Evolutionary conservation across 2,797 vertebrate species (phyloP), one percentile per base, ranked within the genome.

Genomic region (Pogoniulus pusillus): DNA sequence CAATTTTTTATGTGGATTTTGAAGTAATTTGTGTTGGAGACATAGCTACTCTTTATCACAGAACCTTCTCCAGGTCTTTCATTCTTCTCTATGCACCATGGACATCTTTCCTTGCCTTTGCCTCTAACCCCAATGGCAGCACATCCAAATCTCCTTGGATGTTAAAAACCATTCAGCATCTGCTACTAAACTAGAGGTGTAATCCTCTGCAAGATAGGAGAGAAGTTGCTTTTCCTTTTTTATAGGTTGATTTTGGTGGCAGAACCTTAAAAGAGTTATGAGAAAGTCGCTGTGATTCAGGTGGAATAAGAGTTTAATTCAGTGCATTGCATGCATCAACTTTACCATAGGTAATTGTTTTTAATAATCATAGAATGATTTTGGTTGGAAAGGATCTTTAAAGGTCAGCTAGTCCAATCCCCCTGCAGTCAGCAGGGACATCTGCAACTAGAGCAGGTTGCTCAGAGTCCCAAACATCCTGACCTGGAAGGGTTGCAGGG

Each of bases 141-240:
- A 53, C 29, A 62, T 32, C 23, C 1, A 1, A 22, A 12, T 3
- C 12, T 49, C 24, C 8, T 29, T 27, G 30, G 5, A 24, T 13
- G 20, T 32, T 16, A 34, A 63, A 32, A 86, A 7, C 8, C 51
- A 64, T 26, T 34, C 63, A 55, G 57, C 20, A 29, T 30, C 66
- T 1, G 0, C 24, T 24, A 62, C 47, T 4, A 2, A 57, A 37
- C 0, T 2, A 62, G 47, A 72, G 35, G 18, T 59, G 23, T 43
- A 39, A 6, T 5, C 34, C 22, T 72, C 43, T 20, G 53, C 37
- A 62, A 10, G 39, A 10, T 22, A 12, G 17, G 22, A n/a, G 6
- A 75, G 4, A 78, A 7, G 12, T 2, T 39, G 32, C 8, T 90
- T 85, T 83, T n/a, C 24, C 57, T 19, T 16, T 58, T 49, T 29